Percentiles rank a stretch among this genome's conserved stretches.
These are phyloP conservation scores for Nycticorax nycticorax DNA, from an alignment of 2,113 vertebrate species.

Conservation along the genomic window DNA sequence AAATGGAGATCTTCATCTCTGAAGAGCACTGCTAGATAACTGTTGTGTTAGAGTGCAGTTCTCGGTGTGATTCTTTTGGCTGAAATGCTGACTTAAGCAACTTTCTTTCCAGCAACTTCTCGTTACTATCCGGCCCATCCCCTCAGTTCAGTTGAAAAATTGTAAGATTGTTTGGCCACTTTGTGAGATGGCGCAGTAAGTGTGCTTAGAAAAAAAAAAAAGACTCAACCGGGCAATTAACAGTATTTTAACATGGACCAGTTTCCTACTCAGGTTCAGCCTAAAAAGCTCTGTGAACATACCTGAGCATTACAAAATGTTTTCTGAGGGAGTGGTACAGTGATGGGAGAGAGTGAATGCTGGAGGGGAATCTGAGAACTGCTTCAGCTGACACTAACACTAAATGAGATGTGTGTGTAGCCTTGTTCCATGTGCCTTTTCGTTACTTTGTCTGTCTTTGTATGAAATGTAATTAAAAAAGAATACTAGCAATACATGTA, in stretches of 20 bases:
- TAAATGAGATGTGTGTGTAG: background rate
- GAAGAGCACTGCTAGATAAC: background rate
- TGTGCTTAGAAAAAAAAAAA: background rate
- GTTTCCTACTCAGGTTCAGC: background rate
- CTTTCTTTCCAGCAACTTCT: background rate
- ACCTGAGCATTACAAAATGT: background rate
- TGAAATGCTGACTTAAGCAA: background rate
- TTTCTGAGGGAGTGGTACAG: background rate
- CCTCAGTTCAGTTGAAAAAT: background rate
- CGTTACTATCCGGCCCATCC: background rate
- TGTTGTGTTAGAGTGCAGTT: background rate
- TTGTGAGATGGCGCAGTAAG: background rate
- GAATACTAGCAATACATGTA: slow-evolving; percentile 8
- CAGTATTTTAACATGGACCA: background rate
- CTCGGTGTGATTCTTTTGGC: background rate
- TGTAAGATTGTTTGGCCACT: background rate
- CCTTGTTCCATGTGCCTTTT: background rate
- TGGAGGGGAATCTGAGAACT: slow-evolving; percentile 3
- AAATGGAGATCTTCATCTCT: background rate
- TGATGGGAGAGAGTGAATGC: background rate
- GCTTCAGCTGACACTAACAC: background rate
- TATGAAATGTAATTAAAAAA: background rate
- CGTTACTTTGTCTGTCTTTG: background rate
- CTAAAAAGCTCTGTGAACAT: background rate
- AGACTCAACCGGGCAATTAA: background rate